Conservation (phyloP, 1,140 invertebrate genomes). For the Platyscapa corneri region DNA sequence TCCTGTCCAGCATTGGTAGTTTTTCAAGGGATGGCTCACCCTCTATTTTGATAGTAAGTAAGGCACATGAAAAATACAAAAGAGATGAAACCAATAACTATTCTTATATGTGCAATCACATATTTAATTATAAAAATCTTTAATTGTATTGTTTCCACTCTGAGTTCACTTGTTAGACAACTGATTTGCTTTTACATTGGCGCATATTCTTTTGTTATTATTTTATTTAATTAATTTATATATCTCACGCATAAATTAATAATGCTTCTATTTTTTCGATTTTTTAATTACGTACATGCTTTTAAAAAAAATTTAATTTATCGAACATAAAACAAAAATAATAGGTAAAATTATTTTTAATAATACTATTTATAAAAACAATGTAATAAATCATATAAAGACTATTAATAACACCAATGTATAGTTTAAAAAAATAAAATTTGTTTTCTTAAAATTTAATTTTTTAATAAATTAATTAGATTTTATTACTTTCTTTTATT, state of each 20-base stretch:
- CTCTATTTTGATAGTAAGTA: slow-evolving; percentile 67
- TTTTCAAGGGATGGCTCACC: slow-evolving; percentile 71
- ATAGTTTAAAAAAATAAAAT: too few species aligned
- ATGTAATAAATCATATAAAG: too few species aligned
- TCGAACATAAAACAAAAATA: too few species aligned
- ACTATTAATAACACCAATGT: too few species aligned
- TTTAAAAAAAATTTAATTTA: too few species aligned
- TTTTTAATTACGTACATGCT: not conserved
- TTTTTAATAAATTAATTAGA: too few species aligned
- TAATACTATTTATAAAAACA: too few species aligned
- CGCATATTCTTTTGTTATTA: not conserved
- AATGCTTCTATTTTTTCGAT: not conserved
- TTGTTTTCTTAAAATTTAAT: too few species aligned
- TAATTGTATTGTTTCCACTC: not conserved
- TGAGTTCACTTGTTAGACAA: slow-evolving; percentile 36
- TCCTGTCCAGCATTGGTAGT: slow-evolving; percentile 70
- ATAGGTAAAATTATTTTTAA: too few species aligned
- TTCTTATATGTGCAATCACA: not conserved
- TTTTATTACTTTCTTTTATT: too few species aligned
- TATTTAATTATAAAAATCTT: too few species aligned
- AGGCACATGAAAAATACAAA: not conserved
- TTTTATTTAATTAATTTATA: slow-evolving; percentile 42
- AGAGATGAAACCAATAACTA: slow-evolving; percentile 29
- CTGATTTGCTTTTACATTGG: slow-evolving; percentile 9
- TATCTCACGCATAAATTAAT: not conserved